phyloP scores from a whole-genome alignment of 2,888 invertebrate genomes.

The Stenodera caucasica region DNA sequence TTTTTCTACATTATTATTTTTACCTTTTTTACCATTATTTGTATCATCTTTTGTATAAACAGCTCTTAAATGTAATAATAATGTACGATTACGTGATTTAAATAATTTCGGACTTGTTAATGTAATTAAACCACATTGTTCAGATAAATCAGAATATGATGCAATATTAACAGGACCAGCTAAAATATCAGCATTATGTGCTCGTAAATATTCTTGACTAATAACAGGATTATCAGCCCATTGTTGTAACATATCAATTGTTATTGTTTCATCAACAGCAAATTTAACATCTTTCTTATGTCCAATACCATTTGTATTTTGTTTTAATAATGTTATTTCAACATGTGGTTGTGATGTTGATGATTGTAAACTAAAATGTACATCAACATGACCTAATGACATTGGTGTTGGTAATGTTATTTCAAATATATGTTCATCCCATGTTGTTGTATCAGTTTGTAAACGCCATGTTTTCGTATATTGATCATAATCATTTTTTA shows the following conservation, averaged over 20 bases:
- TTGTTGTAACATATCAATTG: conserved; percentile 53
- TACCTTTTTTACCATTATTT: conserved; percentile 32
- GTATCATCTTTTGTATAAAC: conserved; percentile 48
- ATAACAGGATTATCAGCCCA: conserved; percentile 72
- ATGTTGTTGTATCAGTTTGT: conserved; percentile 84
- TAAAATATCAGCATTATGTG: conserved; percentile 87
- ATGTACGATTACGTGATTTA: conserved; percentile 75
- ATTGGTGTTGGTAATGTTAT: conserved; percentile 79
- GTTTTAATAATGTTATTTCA: conserved; percentile 64
- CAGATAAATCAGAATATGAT: conserved; percentile 80
- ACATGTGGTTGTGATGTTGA: conserved; percentile 78
- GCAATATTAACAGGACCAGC: conserved; percentile 86
- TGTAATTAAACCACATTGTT: conserved; percentile 81
- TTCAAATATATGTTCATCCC: conserved; percentile 93
- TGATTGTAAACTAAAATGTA: conserved; percentile 81
- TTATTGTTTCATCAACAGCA: conserved; percentile 60
- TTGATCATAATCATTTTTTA: conserved; percentile 69
- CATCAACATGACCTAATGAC: conserved; percentile 85
- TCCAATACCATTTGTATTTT: conserved; percentile 69
- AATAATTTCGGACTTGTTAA: conserved; percentile 85
- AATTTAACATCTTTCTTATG: conserved; percentile 56
- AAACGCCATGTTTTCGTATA: conserved; percentile 86
- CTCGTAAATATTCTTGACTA: conserved; percentile 78
- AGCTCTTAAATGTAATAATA: conserved; percentile 74
- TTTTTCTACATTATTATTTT: conserved; percentile 30